Base-by-base conservation (phyloP, 2,113 vertebrate genomes). In the Mugil cephalus region DNA sequence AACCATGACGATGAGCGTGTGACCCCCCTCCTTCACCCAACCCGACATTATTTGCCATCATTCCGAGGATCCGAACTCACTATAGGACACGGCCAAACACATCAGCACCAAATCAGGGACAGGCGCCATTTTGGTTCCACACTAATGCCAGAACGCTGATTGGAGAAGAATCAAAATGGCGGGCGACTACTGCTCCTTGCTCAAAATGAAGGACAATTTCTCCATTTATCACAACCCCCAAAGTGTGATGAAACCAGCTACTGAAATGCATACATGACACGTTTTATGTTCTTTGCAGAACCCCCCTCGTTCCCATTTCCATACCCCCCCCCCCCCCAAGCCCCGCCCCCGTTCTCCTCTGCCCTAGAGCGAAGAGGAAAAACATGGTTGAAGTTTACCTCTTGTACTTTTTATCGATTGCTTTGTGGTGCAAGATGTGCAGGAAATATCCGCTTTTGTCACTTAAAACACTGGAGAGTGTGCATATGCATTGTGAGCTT, bases 1-100 rank as follows among this genome's bases (percentile, higher is more conserved):
- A 88, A 98, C 97, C 95, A 99, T 99, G 98, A 99, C 97, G 92
- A 99, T 99, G 97, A 99, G 97, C 72, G 98, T 99, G 96, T 99
- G 97, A 98, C 93, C 84, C 82, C 87, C 89, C 91, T 69, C 53
- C 34, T 50, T 64, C 86, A 71, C 92, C 93, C 90, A 72, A 38
- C 69, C 84, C 70, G 1, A 81, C 84, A 92, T 93, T 94, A 93
- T 96, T 95, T 90, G 95, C 96, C 95, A 96, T 96, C 95, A 92
- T 96, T 95, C 84, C 93, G 94, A 97, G 96, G 96, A 95, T 95
- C 94, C 93, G 92, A 93, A 93, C 93, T 93, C 93, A 95, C 94
- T 94, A 93, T 94, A 96, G 95, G 96, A 96, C 95, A 95, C 90
- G 94, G 94, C 94, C 95, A 96, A 95, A 95, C 94, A 93, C 88